Evolutionary conservation across 2,113 vertebrate genomes (phyloP).

Genomic region (Rhizomys pruinosus): DNA sequence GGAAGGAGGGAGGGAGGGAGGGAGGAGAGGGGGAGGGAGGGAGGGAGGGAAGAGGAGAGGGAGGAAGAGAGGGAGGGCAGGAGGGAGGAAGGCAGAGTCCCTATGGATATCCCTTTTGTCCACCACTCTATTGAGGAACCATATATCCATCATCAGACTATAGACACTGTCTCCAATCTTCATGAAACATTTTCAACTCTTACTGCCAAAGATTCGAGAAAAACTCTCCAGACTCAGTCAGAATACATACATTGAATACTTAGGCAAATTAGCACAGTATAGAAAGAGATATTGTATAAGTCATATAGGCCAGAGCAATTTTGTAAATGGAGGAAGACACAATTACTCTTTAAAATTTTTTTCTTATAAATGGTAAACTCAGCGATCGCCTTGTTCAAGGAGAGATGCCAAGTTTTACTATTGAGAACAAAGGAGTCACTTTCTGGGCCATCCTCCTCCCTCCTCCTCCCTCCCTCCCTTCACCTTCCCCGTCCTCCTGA

Average conservation of each 20-base stretch:
- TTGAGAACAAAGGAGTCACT: neutral
- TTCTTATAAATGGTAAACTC: slow-evolving; percentile 36
- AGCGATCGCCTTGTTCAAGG: neutral
- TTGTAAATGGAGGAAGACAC: slow-evolving; percentile 15
- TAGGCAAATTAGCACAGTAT: slow-evolving; percentile 7
- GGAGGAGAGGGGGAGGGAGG: accelerated
- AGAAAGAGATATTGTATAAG: slow-evolving; percentile 41
- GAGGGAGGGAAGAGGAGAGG: accelerated
- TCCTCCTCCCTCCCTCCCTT: too few relatives aligned
- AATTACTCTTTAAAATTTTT: neutral
- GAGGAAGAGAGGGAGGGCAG: accelerated
- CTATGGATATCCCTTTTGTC: neutral
- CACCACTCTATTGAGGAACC: neutral
- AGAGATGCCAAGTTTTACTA: slow-evolving; percentile 6
- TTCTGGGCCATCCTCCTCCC: too few relatives aligned
- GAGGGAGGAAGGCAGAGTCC: accelerated
- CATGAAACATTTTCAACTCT: slow-evolving; percentile 36
- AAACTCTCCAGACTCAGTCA: slow-evolving; percentile 41
- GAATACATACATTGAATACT: slow-evolving; percentile 49
- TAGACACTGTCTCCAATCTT: neutral
- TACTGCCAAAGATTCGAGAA: slow-evolving; percentile 36
- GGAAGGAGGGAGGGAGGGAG: accelerated
- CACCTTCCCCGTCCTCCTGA: too few relatives aligned
- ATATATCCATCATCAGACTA: neutral
- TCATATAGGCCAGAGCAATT: neutral